These are phyloP conservation scores for Origma solitaria DNA, from an alignment of 2,113 vertebrate genomes.

Conservation along the genomic window DNA sequence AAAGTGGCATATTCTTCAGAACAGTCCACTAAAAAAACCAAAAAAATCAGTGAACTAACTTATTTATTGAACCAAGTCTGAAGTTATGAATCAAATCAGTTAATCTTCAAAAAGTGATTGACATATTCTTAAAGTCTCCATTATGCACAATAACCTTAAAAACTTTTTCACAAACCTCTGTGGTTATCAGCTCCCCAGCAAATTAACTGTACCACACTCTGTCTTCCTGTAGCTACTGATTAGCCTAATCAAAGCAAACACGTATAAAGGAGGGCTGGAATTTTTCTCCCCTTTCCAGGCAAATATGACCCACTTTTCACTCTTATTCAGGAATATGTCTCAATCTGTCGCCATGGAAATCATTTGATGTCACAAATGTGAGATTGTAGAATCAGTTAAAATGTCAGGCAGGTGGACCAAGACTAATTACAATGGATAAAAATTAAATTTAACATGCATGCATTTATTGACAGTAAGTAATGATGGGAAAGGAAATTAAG, in stretches of 20 bases:
- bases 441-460: neutral
- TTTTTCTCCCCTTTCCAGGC: neutral
- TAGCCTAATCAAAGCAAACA: neutral
- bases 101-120: neutral
- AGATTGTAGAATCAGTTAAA: neutral
- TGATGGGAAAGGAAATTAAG: neutral
- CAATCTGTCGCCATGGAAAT: constrained; percentile 18
- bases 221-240: neutral
- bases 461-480: neutral
- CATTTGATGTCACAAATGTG: neutral
- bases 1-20: neutral
- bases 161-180: neutral
- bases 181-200: neutral
- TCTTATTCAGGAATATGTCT: neutral
- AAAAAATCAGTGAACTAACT: neutral
- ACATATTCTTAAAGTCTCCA: neutral
- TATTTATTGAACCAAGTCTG: neutral
- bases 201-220: neutral
- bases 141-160: neutral
- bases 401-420: constrained; percentile 1
- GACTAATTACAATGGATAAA: constrained; percentile 19
- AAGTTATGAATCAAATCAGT: neutral
- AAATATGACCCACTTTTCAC: neutral
- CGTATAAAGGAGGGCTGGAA: neutral
- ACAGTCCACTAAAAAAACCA: neutral